Evolutionary conservation across 2,888 invertebrate genomes (phyloP), one percentile per base, ranked within the genome.

Genomic region (Eilema sororculum): DNA sequence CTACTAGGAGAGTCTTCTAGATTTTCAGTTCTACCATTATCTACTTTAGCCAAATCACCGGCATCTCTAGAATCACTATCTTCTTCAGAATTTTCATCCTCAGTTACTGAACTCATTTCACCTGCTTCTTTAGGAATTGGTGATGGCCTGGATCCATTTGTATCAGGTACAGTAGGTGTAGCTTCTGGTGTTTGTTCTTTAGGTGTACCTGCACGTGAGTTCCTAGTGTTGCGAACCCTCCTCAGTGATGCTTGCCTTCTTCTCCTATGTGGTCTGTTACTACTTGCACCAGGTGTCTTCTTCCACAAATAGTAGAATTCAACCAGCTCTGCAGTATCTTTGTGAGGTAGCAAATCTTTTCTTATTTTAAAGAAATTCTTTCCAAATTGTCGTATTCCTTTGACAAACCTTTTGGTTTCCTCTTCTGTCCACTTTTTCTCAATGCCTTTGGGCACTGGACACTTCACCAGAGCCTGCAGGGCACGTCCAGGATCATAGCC

Each of bases 281-380:
- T 99, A 91, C 98, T 98, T 76, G 99, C 99, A 86, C 99, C 99
- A 25, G 99, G 99, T 57, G 99, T 99, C 96, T 99, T 99, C 96
- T 99, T 99, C 99, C 99, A 99, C 89, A 99, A 96, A 95, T 99
- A 99, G 95, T 99, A 99, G 95, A 98, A 99, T 92, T 99, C 99
- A 68, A 99, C 99, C 87, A 99, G 95, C 91, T 99, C 99, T 69
- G 99, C 97, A 86, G 99, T 99, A 89, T 99, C 99, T 96, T 99
- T 99, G 91, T 99, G 98, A 69, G 99, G 99, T 83, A 99, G 96
- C 82, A 99, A 96, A 94, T 99, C 99, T 93, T 99, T 99, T 84
- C 98, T 97, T 87, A 99, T 99, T 88, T 99, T 97, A 95, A 99
- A 99, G 96, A 99, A 99, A 95, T 99, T 99, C 95, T 99, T 99